phyloP scores from a whole-genome alignment of 2,797 vertebrate genomes.

The Carduelis carduelis region DNA sequence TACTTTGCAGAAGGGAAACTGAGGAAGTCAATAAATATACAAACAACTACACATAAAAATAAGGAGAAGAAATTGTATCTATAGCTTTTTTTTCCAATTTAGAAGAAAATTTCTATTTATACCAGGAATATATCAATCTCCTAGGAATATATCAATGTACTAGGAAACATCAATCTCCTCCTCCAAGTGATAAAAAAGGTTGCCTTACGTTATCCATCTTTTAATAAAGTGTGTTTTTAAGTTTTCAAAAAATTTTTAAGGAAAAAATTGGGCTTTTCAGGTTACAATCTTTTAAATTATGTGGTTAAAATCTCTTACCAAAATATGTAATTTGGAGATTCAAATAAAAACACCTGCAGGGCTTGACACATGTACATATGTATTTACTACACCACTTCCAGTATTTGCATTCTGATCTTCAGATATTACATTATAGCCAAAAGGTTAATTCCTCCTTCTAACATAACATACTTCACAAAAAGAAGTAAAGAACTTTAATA shows the following conservation, averaged over 20 bases:
- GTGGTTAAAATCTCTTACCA: slow-evolving; percentile 42
- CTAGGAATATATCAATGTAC: no score
- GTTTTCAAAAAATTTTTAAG: slow-evolving; percentile 58
- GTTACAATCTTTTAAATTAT: slow-evolving; percentile 1
- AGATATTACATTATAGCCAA: slow-evolving; percentile 21
- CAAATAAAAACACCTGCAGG: slow-evolving; percentile 56
- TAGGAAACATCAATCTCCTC: neutral
- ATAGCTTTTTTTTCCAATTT: neutral
- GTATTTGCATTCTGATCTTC: slow-evolving; percentile 37
- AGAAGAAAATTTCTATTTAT: neutral
- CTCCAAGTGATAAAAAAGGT: neutral
- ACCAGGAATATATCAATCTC: neutral
- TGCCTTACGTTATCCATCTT: neutral
- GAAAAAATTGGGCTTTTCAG: slow-evolving; percentile 8
- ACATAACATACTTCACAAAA: slow-evolving; percentile 52
- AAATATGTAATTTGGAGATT: slow-evolving; percentile 59
- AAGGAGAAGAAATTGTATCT: neutral
- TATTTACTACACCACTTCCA: slow-evolving; percentile 29
- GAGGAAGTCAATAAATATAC: neutral
- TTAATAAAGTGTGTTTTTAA: slow-evolving; percentile 63
- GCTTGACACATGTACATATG: neutral
- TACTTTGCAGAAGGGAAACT: neutral
- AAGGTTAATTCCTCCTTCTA: neutral
- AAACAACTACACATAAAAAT: neutral
- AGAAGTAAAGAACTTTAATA: slow-evolving; percentile 57